Conservation (phyloP, 2,797 vertebrate genomes). For the Tangara arthus region DNA sequence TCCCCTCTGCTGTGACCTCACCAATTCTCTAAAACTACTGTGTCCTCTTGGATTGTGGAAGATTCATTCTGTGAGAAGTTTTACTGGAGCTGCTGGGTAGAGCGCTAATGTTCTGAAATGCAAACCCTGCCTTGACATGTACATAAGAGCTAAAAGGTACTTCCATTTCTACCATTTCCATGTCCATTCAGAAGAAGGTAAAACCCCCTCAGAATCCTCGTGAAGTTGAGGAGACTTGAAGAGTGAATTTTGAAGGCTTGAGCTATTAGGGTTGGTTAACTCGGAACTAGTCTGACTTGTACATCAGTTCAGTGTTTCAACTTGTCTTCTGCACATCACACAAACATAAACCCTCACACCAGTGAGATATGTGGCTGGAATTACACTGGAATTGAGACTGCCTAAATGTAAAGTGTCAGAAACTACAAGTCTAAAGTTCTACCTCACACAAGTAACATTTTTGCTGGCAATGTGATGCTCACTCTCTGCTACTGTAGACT, state of each 20-base stretch:
- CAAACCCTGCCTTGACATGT: neutral
- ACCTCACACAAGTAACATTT: neutral
- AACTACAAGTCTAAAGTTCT: neutral
- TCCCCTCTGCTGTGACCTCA: neutral
- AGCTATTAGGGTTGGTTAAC: neutral
- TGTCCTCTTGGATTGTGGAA: neutral
- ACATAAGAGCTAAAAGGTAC: neutral
- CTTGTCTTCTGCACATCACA: accelerated
- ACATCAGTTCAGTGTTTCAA: neutral
- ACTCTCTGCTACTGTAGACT: neutral
- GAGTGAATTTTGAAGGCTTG: neutral
- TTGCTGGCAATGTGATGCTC: neutral
- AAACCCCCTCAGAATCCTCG: neutral
- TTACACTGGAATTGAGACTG: neutral
- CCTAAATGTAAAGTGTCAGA: neutral
- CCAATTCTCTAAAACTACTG: neutral
- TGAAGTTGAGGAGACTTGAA: neutral
- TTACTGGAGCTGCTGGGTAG: neutral
- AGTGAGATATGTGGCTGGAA: neutral
- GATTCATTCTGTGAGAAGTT: neutral
- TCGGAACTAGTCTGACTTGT: neutral
- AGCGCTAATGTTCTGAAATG: neutral
- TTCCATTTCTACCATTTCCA: neutral
- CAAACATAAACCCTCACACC: neutral
- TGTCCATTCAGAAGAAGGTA: neutral